These are phyloP conservation scores for Neodontobutis hainanensis DNA, from an alignment of 2,113 vertebrate species.

Conservation along the genomic window DNA sequence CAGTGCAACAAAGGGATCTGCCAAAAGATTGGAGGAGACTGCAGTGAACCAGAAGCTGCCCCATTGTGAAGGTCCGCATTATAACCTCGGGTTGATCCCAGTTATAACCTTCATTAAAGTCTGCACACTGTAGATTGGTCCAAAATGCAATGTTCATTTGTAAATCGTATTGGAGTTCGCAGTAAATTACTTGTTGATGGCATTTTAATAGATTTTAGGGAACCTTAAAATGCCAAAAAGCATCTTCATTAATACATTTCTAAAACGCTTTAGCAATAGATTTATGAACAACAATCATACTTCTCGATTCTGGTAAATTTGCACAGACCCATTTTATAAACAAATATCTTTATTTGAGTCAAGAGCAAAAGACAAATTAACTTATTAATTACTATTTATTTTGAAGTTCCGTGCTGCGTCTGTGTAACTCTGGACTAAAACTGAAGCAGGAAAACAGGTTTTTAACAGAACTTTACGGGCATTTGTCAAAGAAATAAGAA, in stretches of 20 bases:
- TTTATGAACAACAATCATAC: background rate
- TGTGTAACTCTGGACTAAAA: too few species aligned
- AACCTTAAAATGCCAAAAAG: background rate
- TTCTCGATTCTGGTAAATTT: too few species aligned
- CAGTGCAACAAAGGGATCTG: conserved; percentile 47
- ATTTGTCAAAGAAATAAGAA: too few species aligned
- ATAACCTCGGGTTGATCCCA: conserved; percentile 24
- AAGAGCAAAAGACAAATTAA: too few species aligned
- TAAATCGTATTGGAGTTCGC: background rate
- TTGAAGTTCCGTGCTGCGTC: too few species aligned
- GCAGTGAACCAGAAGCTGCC: conserved; percentile 28
- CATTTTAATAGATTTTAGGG: background rate
- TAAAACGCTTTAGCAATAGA: background rate
- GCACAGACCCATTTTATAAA: too few species aligned
- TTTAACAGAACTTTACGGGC: too few species aligned
- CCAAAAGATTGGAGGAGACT: conserved; percentile 2
- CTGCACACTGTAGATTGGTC: background rate
- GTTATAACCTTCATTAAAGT: background rate
- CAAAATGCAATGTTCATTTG: background rate
- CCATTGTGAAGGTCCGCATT: conserved; percentile 22
- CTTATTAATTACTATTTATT: too few species aligned
- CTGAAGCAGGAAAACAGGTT: too few species aligned
- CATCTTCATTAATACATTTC: background rate
- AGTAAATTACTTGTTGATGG: background rate
- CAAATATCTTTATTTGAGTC: too few species aligned